Evolutionary conservation across 2,797 vertebrate species (phyloP).

Genomic region (Molothrus ater): DNA sequence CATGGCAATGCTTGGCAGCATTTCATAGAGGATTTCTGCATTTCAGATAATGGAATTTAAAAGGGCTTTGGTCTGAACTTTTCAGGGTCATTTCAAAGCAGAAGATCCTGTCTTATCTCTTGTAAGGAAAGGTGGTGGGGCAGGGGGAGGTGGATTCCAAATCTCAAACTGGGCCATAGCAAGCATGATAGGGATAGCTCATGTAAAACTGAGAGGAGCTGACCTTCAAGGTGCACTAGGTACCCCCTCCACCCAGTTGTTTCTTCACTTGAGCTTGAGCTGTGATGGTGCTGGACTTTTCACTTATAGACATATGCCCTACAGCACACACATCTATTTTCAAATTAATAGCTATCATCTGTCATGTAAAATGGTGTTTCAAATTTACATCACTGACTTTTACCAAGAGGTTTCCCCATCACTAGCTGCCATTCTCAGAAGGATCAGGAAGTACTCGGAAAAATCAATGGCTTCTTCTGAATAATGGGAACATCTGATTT

Average conservation of each 20-base stretch:
- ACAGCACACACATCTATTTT: neutral
- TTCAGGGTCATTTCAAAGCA: constrained; percentile 38
- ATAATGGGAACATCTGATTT: constrained; percentile 36
- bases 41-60: constrained; percentile 34
- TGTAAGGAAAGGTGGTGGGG: neutral
- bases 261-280: neutral
- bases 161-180: neutral
- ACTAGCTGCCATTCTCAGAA: constrained; percentile 40
- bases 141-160: neutral
- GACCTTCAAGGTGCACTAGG: neutral
- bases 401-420: constrained; percentile 36
- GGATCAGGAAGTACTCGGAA: neutral
- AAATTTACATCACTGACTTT: constrained; percentile 24
- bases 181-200: neutral
- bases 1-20: constrained; percentile 30
- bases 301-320: neutral
- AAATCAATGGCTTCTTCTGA: constrained; percentile 46
- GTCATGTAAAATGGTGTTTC: constrained; percentile 29
- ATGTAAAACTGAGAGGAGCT: neutral
- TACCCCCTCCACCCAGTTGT: neutral
- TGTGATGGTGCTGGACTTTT: constrained; percentile 4
- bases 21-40: constrained; percentile 34
- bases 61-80: constrained; percentile 45
- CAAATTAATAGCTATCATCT: constrained; percentile 58
- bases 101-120: neutral